Conservation (phyloP, 2,888 invertebrate genomes). For the Liodrosophila aerea region DNA sequence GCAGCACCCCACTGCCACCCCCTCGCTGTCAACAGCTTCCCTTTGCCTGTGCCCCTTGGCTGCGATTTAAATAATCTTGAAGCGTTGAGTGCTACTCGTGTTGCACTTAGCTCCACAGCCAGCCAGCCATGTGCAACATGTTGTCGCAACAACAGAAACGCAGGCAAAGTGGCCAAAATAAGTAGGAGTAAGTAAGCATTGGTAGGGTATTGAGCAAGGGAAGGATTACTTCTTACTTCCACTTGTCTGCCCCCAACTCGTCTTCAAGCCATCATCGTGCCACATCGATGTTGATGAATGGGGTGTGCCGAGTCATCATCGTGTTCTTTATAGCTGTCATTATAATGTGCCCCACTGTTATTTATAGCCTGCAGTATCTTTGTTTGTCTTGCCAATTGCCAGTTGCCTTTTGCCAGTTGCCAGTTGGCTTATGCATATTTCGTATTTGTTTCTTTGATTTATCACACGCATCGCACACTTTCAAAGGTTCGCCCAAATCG, state of each 20-base stretch:
- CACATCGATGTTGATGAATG: conserved; percentile 73
- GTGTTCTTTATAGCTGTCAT: conserved; percentile 77
- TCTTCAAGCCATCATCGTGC: conserved; percentile 2
- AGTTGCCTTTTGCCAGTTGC: conserved; percentile 13
- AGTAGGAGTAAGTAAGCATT: conserved; percentile 66
- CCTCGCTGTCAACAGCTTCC: conserved; percentile 5
- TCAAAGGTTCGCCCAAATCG: conserved; percentile 24
- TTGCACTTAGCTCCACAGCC: conserved; percentile 68
- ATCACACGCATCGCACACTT: conserved; percentile 37
- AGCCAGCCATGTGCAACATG: conserved; percentile 75
- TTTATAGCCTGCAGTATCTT: conserved; percentile 60
- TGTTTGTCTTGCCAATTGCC: conserved; percentile 44
- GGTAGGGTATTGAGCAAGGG: conserved; percentile 1
- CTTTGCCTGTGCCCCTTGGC: neutral
- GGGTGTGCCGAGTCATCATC: conserved; percentile 74
- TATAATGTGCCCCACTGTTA: conserved; percentile 67
- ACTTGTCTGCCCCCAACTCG: conserved; percentile 4
- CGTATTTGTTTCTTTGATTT: conserved; percentile 8
- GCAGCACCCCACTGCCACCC: too few relatives aligned
- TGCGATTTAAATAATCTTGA: conserved; percentile 62
- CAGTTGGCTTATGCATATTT: conserved; percentile 36
- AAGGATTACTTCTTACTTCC: neutral
- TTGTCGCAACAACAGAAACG: conserved; percentile 66
- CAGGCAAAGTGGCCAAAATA: conserved; percentile 39
- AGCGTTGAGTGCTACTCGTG: conserved; percentile 68